A percentile compares a stretch with the other conserved stretches of the same genome.
Conservation (phyloP, 35 echinoderm and acorn worm genomes). For the Lytechinus pictus region DNA sequence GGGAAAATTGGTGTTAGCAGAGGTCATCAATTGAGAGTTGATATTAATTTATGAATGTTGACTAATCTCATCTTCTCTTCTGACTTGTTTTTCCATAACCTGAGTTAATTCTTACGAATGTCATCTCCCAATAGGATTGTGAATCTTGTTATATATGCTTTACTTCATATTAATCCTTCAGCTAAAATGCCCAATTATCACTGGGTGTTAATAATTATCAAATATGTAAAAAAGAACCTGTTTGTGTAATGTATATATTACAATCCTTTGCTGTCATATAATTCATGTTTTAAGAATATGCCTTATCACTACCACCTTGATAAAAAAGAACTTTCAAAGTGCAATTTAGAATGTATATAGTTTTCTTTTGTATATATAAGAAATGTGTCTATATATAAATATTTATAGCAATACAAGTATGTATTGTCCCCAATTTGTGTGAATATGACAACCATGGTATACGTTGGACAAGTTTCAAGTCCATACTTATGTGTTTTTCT, state of each 20-base stretch:
- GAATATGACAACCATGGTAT: background rate
- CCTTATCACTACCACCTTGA: slow-evolving; percentile 17
- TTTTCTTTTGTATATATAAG: background rate
- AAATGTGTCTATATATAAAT: background rate
- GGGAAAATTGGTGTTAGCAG: too few species aligned
- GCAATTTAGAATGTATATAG: background rate
- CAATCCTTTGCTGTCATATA: background rate
- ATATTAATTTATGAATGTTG: too few species aligned
- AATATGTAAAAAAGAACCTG: background rate
- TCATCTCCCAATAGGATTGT: background rate
- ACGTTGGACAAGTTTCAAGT: background rate
- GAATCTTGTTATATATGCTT: background rate
- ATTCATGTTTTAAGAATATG: background rate
- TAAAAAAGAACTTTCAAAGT: background rate
- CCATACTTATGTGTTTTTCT: background rate
- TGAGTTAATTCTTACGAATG: background rate
- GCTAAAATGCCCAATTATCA: background rate
- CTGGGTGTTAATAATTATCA: background rate
- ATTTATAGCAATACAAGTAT: slow-evolving; percentile 20
- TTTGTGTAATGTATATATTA: background rate
- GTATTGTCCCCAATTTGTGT: background rate
- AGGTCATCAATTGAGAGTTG: too few species aligned
- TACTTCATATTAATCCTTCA: background rate
- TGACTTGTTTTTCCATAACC: too few species aligned
- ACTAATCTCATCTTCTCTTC: too few species aligned